Base-by-base conservation (phyloP, 2,797 vertebrate species). In the Gambusia yucatana region DNA sequence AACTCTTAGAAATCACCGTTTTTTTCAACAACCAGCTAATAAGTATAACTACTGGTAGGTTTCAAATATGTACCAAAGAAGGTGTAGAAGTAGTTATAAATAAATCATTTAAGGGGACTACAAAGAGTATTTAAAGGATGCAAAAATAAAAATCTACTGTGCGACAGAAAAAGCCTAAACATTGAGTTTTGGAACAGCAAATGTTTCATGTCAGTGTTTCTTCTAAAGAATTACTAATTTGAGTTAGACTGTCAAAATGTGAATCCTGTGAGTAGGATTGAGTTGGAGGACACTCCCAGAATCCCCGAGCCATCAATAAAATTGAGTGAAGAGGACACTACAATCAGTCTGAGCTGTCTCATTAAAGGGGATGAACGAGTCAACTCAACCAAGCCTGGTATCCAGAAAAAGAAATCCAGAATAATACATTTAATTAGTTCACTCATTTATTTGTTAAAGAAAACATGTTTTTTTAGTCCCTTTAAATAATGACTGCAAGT, bases 231-330 rank as follows among this genome's bases (percentile, higher is more conserved):
- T 77, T 36, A 80, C 70, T 79, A 88, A 89, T 81, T 79, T 80
- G 44, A 87, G 83, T 84, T 81, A 82, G 78, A 84, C 44, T 67
- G 73, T 76, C 78, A 30, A 85, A 78, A 69, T 80, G 83, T 82
- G 72, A 87, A 90, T 81, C 84, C 76, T 88, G 81, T 80, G 70
- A 82, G 78, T 80, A 74, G 81, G 75, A 81, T 52, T 74, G 76
- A 86, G 73, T 83, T 81, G 76, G 73, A 83, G 78, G 84, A 80
- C 63, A 83, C 84, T 88, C 88, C 75, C 87, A 72, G 78, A 82
- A 88, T 86, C 83, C 82, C 86, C 77, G 70, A 86, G 84, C 85
- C 82, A 90, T 93, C 84, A 84, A 82, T 86, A 88, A 85, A 76
- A 93, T 86, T 47, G 87, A 92, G 47, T 44, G 72, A 61, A 78